These are phyloP conservation scores for Drosophila anomalata DNA, from an alignment of 2,888 invertebrate species.

Conservation along the genomic window DNA sequence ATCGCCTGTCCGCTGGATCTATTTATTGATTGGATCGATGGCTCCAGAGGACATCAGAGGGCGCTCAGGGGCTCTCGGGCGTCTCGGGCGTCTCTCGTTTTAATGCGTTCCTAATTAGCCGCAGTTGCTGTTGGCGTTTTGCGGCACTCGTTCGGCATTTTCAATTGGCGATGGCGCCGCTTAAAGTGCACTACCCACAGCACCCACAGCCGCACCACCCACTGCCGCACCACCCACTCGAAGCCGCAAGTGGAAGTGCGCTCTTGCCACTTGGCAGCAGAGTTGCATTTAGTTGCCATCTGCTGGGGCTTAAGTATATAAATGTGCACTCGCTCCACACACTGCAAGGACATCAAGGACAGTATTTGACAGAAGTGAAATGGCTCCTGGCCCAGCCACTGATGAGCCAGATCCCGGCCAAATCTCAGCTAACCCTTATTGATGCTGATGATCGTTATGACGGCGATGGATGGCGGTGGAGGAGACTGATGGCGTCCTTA, in stretches of 20 bases:
- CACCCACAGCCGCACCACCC: background rate
- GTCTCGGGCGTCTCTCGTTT: constrained; percentile 28
- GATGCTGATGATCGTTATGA: constrained; percentile 23
- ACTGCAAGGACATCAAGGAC: background rate
- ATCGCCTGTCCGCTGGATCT: constrained; percentile 27
- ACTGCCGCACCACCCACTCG: constrained; percentile 6
- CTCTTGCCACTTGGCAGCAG: constrained; percentile 59
- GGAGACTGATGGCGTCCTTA: no score
- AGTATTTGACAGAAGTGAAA: constrained; percentile 28
- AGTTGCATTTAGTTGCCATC: constrained; percentile 50
- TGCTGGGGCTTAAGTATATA: constrained; percentile 43
- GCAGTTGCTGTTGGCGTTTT: constrained; percentile 35
- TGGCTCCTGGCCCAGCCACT: constrained; percentile 17
- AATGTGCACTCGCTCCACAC: constrained; percentile 19
- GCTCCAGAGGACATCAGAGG: constrained; percentile 10
- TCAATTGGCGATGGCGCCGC: constrained; percentile 68
- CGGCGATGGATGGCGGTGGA: background rate
- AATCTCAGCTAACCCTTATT: constrained; percentile 24
- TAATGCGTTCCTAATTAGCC: constrained; percentile 75
- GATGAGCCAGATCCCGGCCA: constrained; percentile 18
- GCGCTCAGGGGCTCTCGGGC: no score
- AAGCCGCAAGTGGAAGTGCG: constrained; percentile 51
- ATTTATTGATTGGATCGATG: constrained; percentile 26
- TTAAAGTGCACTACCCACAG: constrained; percentile 49
- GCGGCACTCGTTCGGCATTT: constrained; percentile 72